Percentiles rank a stretch among this genome's conserved stretches.
These are phyloP conservation scores for rat (Rattus norvegicus) DNA, from an alignment of 2,113 vertebrate genomes.

Conservation along the genomic window GRCr8 NC_086019.1:178469001-178469500, in stretches of 20 bases:
- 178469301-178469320: slow-evolving; percentile 10
- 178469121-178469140: not conserved
- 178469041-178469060: not conserved
- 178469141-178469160: not conserved
- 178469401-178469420: not conserved
- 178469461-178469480: not conserved
- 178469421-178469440: not conserved
- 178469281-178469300: slow-evolving; percentile 65
- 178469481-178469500: not conserved
- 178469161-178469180: not conserved
- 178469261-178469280: slow-evolving; percentile 49
- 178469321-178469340: slow-evolving; percentile 36
- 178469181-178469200: not conserved
- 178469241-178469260: slow-evolving; percentile 70
- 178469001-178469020: not conserved
- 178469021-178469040: not conserved
- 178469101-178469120: not conserved
- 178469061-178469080: not conserved
- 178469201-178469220: slow-evolving; percentile 45
- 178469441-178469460: not conserved
- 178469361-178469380: not conserved
- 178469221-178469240: slow-evolving; percentile 71
- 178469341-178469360: slow-evolving; percentile 16
- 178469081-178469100: not conserved
- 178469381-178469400: not conserved